Base-by-base conservation (phyloP, 2,113 vertebrate genomes). In the Copsychus sechellarum region DNA sequence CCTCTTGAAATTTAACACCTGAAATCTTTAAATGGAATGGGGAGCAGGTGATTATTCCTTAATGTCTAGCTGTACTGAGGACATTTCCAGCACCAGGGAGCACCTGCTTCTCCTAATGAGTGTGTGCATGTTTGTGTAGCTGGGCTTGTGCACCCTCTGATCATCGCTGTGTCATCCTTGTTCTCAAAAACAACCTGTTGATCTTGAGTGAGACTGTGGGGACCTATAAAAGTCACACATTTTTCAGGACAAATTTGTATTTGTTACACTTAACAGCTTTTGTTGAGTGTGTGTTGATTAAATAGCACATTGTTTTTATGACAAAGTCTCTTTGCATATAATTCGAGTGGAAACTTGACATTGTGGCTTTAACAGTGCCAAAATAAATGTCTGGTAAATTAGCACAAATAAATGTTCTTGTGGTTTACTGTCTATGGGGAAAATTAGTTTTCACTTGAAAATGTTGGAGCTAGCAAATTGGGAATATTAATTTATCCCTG, bases 391-490 rank as follows among this genome's bases (percentile, higher is more conserved):
- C 54, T 96, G 62, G 22, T 90, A 90, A 82, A 92, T 95, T 76
- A 85, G 48, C 60, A 87, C 36, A 91, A 92, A 78, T 60, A 95
- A 79, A 90, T 53, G 53, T 74, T 71, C 78, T 81, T 54, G 51
- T 84, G 64, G 56, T 62, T 91, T 87, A 31, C 43, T 76, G 77
- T 91, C 77, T 93, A 2, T 54, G 26, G 70, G 73, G 84, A 79
- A 95, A 94, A 96, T 91, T 64, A 81, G 47, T 81, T 92, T 92
- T 78, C 78, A 79, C 65, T 95, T 89, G 61, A 64, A 84, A 89
- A 81, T 56, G 21, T 62, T 94, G 43, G 70, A 91, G 84, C 57
- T 81, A 36, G 81, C 57, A 94, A 84, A 74, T 31, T 60, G 29
- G 48, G 51, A 93, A 85, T 67, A 56, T 87, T 95, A 91, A 94